These are phyloP conservation scores for Myzus persicae DNA, from an alignment of 1,140 invertebrate genomes.

Conservation along the genomic window DNA sequence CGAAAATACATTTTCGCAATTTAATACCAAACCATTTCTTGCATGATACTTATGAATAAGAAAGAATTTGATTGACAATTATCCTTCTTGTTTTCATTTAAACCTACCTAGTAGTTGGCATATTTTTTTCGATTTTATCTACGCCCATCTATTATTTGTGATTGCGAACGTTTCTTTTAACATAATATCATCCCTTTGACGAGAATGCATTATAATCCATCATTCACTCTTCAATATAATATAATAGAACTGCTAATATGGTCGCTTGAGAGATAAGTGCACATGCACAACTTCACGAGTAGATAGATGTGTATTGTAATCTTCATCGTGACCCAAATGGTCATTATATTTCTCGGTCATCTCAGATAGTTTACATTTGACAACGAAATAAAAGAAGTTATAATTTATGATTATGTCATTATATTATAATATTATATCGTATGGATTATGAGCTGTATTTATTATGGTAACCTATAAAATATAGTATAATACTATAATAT, in stretches of 20 bases:
- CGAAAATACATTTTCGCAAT: background rate
- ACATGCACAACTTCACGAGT: background rate
- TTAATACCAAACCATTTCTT: background rate
- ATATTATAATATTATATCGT: background rate
- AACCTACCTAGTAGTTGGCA: background rate
- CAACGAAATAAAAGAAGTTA: background rate
- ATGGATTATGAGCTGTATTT: background rate
- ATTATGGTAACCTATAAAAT: background rate
- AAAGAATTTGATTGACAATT: background rate
- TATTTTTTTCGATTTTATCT: background rate
- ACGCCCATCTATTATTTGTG: background rate
- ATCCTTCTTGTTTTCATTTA: background rate
- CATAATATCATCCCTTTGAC: background rate
- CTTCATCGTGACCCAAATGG: background rate
- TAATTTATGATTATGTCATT: background rate
- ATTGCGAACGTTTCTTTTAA: background rate
- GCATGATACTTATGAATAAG: background rate
- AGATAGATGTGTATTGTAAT: background rate
- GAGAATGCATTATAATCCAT: background rate
- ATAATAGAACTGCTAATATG: background rate
- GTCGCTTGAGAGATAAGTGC: background rate
- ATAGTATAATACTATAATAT: too few species aligned
- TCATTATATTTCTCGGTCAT: background rate
- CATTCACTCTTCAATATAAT: background rate
- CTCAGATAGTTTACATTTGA: background rate